These are phyloP conservation scores for Dryoscopus gambensis DNA, from an alignment of 2,113 vertebrate genomes.

Conservation along the genomic window DNA sequence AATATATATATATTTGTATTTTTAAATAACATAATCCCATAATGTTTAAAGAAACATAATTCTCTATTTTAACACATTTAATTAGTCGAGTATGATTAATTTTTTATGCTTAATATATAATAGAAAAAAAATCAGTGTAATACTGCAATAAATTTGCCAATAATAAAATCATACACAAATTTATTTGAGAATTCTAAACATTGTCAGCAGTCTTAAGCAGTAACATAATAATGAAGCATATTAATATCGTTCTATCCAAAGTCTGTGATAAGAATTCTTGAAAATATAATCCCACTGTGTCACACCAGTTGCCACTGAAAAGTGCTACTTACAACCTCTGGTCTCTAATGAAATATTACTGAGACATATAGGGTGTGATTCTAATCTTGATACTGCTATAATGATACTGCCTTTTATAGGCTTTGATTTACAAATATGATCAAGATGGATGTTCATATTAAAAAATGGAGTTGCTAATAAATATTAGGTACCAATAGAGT, in stretches of 20 bases:
- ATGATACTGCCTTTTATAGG: neutral
- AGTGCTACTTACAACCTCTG: neutral
- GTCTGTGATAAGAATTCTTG: neutral
- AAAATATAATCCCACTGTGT: neutral
- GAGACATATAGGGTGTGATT: neutral
- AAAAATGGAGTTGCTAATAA: neutral
- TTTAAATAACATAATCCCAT: neutral
- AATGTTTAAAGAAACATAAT: too few species aligned
- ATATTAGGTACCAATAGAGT: neutral
- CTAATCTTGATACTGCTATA: neutral
- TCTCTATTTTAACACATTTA: neutral
- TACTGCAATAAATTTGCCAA: neutral
- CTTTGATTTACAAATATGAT: neutral
- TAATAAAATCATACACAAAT: neutral
- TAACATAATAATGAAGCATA: neutral
- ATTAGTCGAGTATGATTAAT: neutral
- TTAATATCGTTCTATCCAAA: neutral
- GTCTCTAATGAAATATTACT: neutral
- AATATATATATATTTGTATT: too few species aligned
- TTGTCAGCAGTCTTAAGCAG: neutral
- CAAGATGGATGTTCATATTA: neutral
- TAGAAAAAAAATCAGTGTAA: neutral
- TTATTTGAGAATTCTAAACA: neutral
- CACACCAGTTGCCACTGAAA: neutral
- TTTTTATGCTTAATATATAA: neutral